These are phyloP conservation scores for Ectemnius lituratus DNA, from an alignment of 2,888 invertebrate genomes.

Conservation along the genomic window DNA sequence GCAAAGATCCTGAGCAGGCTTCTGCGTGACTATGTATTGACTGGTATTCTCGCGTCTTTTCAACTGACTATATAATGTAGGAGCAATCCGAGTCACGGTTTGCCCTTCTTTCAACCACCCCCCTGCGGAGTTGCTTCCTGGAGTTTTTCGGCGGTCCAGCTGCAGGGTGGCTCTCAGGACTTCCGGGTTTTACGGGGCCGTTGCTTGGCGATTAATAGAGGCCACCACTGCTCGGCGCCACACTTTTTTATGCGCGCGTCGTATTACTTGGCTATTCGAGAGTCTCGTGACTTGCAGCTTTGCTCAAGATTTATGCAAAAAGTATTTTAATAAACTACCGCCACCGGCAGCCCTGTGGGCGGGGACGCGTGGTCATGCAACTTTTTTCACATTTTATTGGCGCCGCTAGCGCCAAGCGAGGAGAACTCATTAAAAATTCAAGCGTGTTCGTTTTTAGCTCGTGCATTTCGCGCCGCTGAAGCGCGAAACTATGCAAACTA, in stretches of 20 bases:
- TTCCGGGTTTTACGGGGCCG: too few species aligned
- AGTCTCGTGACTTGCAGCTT: background rate
- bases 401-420: background rate
- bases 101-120: too few species aligned
- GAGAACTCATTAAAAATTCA: conserved; percentile 4
- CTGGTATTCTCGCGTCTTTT: conserved; percentile 11
- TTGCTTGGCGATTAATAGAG: too few species aligned
- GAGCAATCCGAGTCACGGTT: too few species aligned
- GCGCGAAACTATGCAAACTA: background rate
- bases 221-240: too few species aligned
- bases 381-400: conserved; percentile 6
- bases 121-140: too few species aligned
- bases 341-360: background rate
- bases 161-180: too few species aligned
- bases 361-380: background rate
- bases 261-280: too few species aligned
- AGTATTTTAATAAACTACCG: conserved; percentile 6
- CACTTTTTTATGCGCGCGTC: too few species aligned
- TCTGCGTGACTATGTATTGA: conserved; percentile 34
- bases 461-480: background rate
- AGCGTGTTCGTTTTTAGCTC: conserved; percentile 5
- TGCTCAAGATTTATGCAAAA: conserved; percentile 4
- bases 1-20: conserved; percentile 25
- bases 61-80: too few species aligned
- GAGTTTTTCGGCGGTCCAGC: too few species aligned